These are phyloP conservation scores for Xestia sexstrigata DNA, from an alignment of 2,888 invertebrate species.

Conservation along the genomic window DNA sequence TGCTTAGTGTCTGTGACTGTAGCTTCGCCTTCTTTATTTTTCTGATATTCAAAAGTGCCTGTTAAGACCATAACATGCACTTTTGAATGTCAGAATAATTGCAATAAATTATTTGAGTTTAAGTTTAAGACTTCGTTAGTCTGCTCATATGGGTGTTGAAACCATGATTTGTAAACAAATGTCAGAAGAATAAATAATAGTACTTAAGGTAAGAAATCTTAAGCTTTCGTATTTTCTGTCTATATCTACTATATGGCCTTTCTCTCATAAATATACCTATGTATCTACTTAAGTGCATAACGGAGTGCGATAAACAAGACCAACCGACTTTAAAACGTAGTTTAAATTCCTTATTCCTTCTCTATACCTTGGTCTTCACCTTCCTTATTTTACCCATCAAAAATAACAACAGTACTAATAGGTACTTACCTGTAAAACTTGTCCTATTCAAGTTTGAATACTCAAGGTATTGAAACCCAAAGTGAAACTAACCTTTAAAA, in stretches of 20 bases:
- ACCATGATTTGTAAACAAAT: neutral
- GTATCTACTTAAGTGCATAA: neutral
- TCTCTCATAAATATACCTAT: neutral
- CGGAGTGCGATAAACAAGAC: neutral
- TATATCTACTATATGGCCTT: neutral
- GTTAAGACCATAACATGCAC: too few species aligned
- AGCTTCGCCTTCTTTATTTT: too few species aligned
- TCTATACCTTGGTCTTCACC: neutral
- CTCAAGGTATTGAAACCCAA: constrained; percentile 8
- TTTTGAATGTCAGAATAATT: too few species aligned
- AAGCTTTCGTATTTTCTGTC: neutral
- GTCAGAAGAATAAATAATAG: neutral
- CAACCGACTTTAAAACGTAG: neutral
- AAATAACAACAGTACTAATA: constrained; percentile 4
- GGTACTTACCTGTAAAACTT: neutral
- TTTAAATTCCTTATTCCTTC: neutral
- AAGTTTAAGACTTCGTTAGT: neutral
- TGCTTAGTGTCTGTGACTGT: too few species aligned
- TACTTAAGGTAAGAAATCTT: too few species aligned
- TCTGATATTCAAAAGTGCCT: too few species aligned
- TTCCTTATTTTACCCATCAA: neutral
- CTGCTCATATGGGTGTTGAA: neutral
- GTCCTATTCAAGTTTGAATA: constrained; percentile 1
- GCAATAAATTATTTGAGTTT: too few species aligned
- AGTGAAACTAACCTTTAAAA: constrained; percentile 28